These are phyloP conservation scores for Aspidapion aeneum DNA, from an alignment of 2,888 invertebrate species.

Conservation along the genomic window DNA sequence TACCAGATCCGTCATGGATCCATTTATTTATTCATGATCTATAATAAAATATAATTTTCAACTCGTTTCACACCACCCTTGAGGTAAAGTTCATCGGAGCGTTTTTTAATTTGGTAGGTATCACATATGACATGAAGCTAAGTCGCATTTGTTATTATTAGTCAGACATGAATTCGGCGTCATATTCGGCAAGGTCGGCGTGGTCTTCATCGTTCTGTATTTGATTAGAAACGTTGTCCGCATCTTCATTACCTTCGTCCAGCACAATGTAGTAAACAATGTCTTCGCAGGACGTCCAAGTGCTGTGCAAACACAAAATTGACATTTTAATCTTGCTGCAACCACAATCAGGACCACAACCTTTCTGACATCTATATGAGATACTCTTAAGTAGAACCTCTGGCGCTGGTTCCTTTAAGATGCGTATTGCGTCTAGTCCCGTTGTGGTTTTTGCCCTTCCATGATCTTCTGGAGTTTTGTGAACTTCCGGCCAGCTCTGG, in stretches of 20 bases:
- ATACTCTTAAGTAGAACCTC: conserved; percentile 11
- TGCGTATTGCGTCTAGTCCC: conserved; percentile 8
- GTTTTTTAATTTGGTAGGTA: no score
- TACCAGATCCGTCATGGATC: no score
- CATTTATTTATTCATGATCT: no score
- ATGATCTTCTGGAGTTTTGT: conserved; percentile 12
- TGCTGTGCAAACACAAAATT: conserved; percentile 13
- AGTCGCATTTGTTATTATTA: no score
- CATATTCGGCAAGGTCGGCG: no score
- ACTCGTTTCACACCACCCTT: no score
- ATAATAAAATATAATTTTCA: no score
- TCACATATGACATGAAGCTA: no score
- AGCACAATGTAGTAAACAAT: conserved; percentile 2
- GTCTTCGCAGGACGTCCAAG: conserved; percentile 16
- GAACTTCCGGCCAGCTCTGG: conserved; percentile 9
- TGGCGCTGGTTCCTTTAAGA: conserved; percentile 7
- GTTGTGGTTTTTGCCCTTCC: conserved; percentile 10
- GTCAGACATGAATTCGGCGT: no score
- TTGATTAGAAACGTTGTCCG: conserved; percentile 9
- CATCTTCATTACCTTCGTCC: conserved; percentile 5
- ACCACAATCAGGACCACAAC: conserved; percentile 13
- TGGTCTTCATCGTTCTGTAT: conserved; percentile 10
- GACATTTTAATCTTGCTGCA: conserved; percentile 10
- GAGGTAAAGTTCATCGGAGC: no score
- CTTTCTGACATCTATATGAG: conserved; percentile 10